Conservation (phyloP, 2,797 vertebrate genomes). For the Gadopsis bispinosus region DNA sequence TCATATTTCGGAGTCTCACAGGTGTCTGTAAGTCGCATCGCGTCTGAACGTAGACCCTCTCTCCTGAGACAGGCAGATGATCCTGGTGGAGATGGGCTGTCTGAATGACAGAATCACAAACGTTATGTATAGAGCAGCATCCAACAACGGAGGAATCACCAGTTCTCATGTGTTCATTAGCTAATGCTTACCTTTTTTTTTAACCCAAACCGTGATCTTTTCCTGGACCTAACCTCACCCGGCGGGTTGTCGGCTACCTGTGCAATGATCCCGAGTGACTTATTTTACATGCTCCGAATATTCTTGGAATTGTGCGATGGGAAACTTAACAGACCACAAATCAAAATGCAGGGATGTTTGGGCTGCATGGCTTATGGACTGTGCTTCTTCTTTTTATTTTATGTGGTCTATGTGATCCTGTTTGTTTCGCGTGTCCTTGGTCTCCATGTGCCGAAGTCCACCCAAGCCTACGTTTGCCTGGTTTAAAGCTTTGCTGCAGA, state of each 20-base stretch:
- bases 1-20: not conserved
- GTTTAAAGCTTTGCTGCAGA: slow-evolving; percentile 5
- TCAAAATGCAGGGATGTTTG: not conserved
- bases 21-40: not conserved
- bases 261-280: not conserved
- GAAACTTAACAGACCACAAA: not conserved
- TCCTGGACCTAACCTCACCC: not conserved
- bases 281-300: not conserved
- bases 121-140: not conserved
- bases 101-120: slow-evolving; percentile 3
- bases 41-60: not conserved
- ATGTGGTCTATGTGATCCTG: slow-evolving; percentile 41
- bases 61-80: not conserved
- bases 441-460: slow-evolving; percentile 36
- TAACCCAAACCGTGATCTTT: too few species aligned
- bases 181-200: too few species aligned
- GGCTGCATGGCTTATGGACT: slow-evolving; percentile 73
- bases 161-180: too few species aligned
- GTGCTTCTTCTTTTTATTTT: too few species aligned
- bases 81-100: not conserved
- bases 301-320: not conserved
- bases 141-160: not conserved
- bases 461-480: not conserved
- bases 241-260: not conserved
- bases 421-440: slow-evolving; percentile 52